Conservation (phyloP, 2,113 vertebrate genomes). For the Istiophorus platypterus region DNA sequence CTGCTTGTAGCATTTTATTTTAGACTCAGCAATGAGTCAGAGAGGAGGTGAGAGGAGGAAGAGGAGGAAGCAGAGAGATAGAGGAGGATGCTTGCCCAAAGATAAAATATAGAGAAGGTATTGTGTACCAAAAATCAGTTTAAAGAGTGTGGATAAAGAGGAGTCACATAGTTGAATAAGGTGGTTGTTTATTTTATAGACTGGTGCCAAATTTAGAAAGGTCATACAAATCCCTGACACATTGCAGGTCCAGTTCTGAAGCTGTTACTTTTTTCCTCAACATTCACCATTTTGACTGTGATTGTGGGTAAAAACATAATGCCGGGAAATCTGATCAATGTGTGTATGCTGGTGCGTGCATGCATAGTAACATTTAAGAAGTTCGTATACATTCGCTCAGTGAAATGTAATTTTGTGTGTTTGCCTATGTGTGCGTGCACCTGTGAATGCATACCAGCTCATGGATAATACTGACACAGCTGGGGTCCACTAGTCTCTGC, state of each 20-base stretch:
- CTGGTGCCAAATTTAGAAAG: background rate
- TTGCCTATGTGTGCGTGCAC: constrained; percentile 33
- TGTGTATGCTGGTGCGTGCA: background rate
- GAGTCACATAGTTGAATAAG: background rate
- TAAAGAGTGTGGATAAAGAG: background rate
- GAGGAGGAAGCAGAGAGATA: constrained; percentile 23
- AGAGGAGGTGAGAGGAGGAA: constrained; percentile 48
- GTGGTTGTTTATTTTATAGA: constrained; percentile 11
- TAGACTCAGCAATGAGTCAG: constrained; percentile 72
- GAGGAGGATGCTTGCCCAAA: constrained; percentile 50
- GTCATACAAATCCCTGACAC: background rate
- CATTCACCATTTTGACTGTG: background rate
- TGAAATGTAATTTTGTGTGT: constrained; percentile 13
- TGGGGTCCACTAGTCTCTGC: constrained; percentile 57
- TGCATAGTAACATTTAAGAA: constrained; percentile 9
- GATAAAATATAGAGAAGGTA: constrained; percentile 53
- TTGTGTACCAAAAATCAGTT: constrained; percentile 36
- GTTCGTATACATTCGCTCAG: constrained; percentile 9
- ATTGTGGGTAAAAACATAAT: background rate
- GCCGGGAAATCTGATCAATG: background rate
- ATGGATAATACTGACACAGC: constrained; percentile 62
- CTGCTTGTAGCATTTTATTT: constrained; percentile 68
- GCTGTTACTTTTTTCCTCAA: background rate
- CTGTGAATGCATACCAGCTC: constrained; percentile 52
- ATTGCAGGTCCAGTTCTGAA: background rate